A percentile compares a stretch with the other conserved stretches of the same genome.
These are phyloP conservation scores for Drosophila borealis DNA, from an alignment of 2,888 invertebrate genomes.

Conservation along the genomic window DNA sequence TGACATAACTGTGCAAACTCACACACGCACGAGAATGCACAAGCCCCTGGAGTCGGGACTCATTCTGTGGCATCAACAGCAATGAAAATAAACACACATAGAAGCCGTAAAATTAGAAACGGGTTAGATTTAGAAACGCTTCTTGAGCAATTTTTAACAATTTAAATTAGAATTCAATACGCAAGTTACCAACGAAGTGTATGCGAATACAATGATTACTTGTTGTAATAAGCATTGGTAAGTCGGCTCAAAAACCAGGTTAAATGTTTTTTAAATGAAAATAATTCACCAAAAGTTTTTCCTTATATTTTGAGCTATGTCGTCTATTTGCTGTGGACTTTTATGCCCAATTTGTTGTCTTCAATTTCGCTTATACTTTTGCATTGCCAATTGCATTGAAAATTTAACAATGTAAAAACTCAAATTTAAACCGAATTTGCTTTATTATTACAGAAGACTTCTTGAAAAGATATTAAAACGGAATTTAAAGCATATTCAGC, in stretches of 20 bases:
- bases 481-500: neutral
- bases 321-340: neutral
- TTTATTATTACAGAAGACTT: too few relatives aligned
- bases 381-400: neutral
- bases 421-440: neutral
- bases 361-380: neutral
- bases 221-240: neutral
- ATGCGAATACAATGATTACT: too few relatives aligned
- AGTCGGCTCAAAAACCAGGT: neutral
- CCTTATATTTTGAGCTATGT: neutral
- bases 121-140: constrained; percentile 1
- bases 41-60: constrained; percentile 7
- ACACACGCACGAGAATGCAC: constrained; percentile 24
- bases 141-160: neutral
- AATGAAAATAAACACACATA: constrained; percentile 10
- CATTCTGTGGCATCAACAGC: constrained; percentile 25
- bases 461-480: too few relatives aligned
- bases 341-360: neutral
- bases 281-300: constrained; percentile 1
- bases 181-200: neutral
- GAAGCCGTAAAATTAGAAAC: constrained; percentile 8
- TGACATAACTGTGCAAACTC: constrained; percentile 41
- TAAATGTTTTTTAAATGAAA: neutral
- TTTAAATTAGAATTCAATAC: neutral
- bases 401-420: neutral